A percentile compares a stretch with the other conserved stretches of the same genome.
Conservation (phyloP, 2,888 invertebrate genomes). For the Pilophorus perplexus region DNA sequence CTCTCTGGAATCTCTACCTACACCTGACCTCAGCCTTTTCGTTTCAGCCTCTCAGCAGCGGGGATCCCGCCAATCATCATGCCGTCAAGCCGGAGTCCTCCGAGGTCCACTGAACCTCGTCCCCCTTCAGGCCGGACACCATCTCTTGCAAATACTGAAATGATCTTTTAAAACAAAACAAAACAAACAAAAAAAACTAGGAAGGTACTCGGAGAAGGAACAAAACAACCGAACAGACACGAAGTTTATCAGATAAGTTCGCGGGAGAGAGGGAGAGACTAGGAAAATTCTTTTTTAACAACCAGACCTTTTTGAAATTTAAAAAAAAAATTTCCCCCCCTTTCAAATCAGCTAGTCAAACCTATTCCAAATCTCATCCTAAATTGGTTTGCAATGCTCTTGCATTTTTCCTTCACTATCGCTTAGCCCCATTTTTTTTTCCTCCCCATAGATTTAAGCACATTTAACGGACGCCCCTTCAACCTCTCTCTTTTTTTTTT, state of each 20-base stretch:
- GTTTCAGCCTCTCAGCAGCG: conserved; percentile 72
- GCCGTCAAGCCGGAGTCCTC: conserved; percentile 66
- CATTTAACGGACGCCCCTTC: too few relatives aligned
- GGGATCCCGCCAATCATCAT: conserved; percentile 80
- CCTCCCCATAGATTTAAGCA: too few relatives aligned
- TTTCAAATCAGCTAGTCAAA: too few relatives aligned
- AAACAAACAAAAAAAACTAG: neutral
- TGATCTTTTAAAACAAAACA: conserved; percentile 7
- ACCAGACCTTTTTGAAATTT: too few relatives aligned
- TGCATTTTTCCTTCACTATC: conserved; percentile 19
- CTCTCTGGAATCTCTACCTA: too few relatives aligned
- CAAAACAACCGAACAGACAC: conserved; percentile 6
- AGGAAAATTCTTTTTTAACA: conserved; percentile 1
- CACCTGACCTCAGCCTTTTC: too few relatives aligned
- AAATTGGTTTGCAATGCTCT: conserved; percentile 14
- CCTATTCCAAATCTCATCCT: too few relatives aligned
- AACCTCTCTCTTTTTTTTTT: too few relatives aligned
- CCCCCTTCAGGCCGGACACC: conserved; percentile 13
- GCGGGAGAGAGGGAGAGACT: conserved; percentile 24
- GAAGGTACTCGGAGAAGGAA: neutral
- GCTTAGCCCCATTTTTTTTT: too few relatives aligned
- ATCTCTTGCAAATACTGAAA: conserved; percentile 18
- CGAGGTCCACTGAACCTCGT: conserved; percentile 30
- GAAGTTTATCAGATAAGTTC: neutral
- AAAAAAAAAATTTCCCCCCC: too few relatives aligned